Evolutionary conservation across 2,797 vertebrate genomes (phyloP), one percentile per base, ranked within the genome.

Genomic region (Hoplostethus mediterraneus): DNA sequence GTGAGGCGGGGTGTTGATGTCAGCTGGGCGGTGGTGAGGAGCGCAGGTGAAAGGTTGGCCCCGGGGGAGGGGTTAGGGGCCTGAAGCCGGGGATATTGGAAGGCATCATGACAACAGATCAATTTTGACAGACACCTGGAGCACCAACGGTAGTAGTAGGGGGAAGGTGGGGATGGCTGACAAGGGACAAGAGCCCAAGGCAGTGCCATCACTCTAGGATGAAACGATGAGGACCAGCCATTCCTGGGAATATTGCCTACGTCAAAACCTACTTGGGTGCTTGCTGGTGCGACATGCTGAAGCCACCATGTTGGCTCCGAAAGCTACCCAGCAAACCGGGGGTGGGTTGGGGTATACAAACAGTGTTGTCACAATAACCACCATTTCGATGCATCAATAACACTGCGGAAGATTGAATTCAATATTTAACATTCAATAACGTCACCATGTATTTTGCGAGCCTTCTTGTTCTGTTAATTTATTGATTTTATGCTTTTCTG

Each of bases 121-220:
- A 62, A 52, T 4, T 53, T 56, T 59, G 67, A 63, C 58, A 58
- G 48, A 63, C 77, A 80, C 67, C 77, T 80, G 72, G 53, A 65
- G 60, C 61, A 56, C 25, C 61, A 10, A 51, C 8, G 6, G 33
- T 6, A 33, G 33, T 33, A 36, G 33, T 36, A 7, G 33, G 33
- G 33, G 33, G 33, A 7, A 5, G 33, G 33, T 36, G 33, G 33
- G 33, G 7, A 36, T 36, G 33, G 33, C 33, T 36, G 33, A 28
- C 28, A 28, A 36, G 33, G 6, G 5, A 8, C 33, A 6, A 36
- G 38, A 49, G 55, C 71, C 57, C 0, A 57, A 80, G 77, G 77
- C 71, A 10, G 38, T 55, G 56, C 62, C 63, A 63, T 62, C 61
- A 31, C 17, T 48, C 47, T 0, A 54, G 45, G 45, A 67, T 1